These are phyloP conservation scores for Prinia subflava DNA, from an alignment of 2,113 vertebrate genomes.

Conservation along the genomic window DNA sequence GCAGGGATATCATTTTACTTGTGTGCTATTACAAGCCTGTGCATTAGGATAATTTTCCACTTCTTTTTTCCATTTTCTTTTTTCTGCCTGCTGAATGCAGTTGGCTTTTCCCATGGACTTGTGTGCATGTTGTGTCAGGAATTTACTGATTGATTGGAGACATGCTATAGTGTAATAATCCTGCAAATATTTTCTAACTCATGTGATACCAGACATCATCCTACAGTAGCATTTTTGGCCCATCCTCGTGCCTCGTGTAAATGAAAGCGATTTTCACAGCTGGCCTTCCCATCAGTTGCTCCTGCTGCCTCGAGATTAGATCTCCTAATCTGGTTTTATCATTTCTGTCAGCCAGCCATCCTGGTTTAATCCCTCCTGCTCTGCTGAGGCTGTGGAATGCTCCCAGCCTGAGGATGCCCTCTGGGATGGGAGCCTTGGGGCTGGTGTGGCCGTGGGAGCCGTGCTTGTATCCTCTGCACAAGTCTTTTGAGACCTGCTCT, in stretches of 20 bases:
- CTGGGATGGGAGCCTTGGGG: constrained; percentile 9
- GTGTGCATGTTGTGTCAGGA: background rate
- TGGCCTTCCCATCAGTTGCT: constrained; percentile 52
- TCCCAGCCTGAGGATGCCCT: background rate
- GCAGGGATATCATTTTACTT: background rate
- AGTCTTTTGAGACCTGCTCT: background rate
- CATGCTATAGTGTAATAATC: background rate
- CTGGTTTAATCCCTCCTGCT: constrained; percentile 29
- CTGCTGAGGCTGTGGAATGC: background rate
- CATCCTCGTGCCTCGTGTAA: background rate
- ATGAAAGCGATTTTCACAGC: constrained; percentile 44
- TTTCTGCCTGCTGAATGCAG: background rate
- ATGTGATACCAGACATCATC: background rate
- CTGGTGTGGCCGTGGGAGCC: background rate
- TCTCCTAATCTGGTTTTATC: constrained; percentile 59
- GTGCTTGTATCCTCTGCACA: background rate
- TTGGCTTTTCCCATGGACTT: background rate
- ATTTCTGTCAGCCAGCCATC: background rate
- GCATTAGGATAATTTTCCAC: background rate
- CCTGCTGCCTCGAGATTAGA: constrained; percentile 5
- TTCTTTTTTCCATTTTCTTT: background rate
- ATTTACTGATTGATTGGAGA: background rate
- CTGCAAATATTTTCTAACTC: background rate
- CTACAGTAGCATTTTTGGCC: background rate
- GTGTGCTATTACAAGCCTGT: background rate